Conservation (phyloP, 23 tunicate genomes). For the Phallusia fumigata region DNA sequence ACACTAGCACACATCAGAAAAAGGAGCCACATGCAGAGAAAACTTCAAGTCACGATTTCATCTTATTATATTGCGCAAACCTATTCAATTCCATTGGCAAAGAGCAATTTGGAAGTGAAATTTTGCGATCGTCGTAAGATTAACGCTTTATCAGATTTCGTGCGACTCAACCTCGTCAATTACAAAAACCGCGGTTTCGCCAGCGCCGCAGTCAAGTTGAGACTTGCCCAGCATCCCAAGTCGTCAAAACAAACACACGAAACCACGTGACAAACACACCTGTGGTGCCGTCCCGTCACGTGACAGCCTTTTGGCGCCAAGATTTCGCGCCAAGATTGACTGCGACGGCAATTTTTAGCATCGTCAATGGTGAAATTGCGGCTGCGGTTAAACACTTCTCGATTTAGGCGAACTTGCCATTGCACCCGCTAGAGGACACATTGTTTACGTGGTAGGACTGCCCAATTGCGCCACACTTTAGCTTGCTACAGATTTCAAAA, state of each 20-base stretch:
- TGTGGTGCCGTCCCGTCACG: conserved; percentile 2
- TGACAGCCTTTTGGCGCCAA: conserved; percentile 3
- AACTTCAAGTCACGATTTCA: no score
- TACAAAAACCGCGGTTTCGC: neutral
- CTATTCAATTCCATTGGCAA: neutral
- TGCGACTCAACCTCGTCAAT: neutral
- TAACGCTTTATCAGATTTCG: neutral
- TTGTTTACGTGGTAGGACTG: no score
- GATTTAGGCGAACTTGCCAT: no score
- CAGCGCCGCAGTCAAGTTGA: neutral
- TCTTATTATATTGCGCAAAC: no score
- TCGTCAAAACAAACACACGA: neutral
- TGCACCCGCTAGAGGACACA: no score
- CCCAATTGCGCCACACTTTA: no score
- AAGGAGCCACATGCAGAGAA: no score
- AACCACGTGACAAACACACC: neutral
- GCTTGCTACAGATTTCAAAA: no score
- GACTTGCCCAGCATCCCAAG: neutral
- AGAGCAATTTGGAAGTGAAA: neutral
- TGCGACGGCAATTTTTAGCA: neutral
- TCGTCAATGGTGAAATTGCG: neutral
- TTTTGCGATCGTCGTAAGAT: neutral
- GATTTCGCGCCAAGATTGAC: neutral
- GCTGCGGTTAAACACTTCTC: neutral
- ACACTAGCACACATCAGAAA: no score